Percentiles rank a stretch among this genome's conserved stretches.
phyloP scores from a whole-genome alignment of 2,113 vertebrate genomes.

The Indicator indicator region DNA sequence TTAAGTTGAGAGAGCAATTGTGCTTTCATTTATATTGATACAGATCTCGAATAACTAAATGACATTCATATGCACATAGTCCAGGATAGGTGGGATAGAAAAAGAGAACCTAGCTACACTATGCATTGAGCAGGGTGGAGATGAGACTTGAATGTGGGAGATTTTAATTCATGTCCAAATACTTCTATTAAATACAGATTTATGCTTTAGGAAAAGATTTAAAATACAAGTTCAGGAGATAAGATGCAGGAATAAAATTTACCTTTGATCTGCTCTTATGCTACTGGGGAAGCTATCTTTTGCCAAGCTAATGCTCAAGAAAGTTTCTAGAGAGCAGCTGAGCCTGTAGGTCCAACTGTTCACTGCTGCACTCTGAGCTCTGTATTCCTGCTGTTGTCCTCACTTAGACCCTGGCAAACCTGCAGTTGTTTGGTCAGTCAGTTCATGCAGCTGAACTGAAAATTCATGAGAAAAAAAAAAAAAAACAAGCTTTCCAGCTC shows the following conservation, averaged over 20 bases:
- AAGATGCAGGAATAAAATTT: background rate
- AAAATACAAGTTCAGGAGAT: background rate
- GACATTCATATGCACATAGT: background rate
- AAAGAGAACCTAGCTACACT: background rate
- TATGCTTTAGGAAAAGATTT: background rate
- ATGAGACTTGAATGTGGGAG: background rate
- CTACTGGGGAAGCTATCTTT: background rate
- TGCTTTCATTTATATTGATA: background rate
- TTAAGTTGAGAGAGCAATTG: background rate
- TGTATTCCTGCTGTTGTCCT: fast-evolving
- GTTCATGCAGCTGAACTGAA: background rate
- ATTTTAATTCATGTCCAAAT: background rate
- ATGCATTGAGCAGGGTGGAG: background rate
- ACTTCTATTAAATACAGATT: background rate
- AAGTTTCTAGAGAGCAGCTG: background rate
- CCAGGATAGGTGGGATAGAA: background rate
- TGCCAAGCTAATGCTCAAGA: background rate
- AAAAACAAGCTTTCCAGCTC: background rate
- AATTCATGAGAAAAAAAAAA: background rate
- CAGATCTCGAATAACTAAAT: background rate
- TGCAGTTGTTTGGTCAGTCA: background rate
- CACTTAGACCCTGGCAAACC: background rate
- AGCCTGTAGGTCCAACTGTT: background rate
- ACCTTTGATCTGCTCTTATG: background rate
- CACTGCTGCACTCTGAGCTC: background rate